Base-by-base conservation (phyloP, 23 tunicate species). In the Botrylloides violaceus region DNA sequence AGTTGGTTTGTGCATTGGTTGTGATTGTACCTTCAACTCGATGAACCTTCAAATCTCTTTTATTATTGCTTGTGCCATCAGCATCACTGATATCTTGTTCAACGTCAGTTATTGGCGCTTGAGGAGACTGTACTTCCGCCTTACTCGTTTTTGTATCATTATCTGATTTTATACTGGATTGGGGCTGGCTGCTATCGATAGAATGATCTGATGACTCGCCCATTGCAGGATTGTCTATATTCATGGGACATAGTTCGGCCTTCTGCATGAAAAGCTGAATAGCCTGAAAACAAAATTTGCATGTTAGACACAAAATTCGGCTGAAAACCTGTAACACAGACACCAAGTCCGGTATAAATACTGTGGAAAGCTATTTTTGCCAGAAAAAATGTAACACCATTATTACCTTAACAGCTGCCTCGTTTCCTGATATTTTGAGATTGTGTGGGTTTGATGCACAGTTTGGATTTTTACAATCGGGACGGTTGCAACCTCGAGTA, bases 381-480 rank as follows among this genome's bases (percentile, higher is more conserved):
- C n/a, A n/a, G n/a, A n/a, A n/a, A n/a, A n/a, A n/a, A n/a, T n/a
- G n/a, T n/a, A n/a, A n/a, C n/a, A n/a, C n/a, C n/a, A n/a, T n/a
- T n/a, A n/a, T n/a, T n/a, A n/a, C 74, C 74, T 70, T 65, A 19
- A 70, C 79, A 20, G 95, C 95, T 4, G 95, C 95, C 3, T 76
- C 82, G 80, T 87, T 79, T 39, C 58, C 59, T 4, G 81, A 29
- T 20, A 87, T 66, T 36, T 80, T 76, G 70, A 50, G 9, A 61
- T 47, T 32, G 19, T 55, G 35, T 43, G 86, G 79, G 68, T 80
- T 80, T 5, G 95, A 87, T 57, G 95, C 95, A 76, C 95, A 87
- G 58, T 87, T 71, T 2, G 80, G 77, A 71, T 87, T 87, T 5
- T 74, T 23, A 57, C 95, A 87, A 80, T 70, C 34, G 6, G 66